Evolutionary conservation across 2,113 vertebrate genomes (phyloP), one percentile per base, ranked within the genome.

Genomic region (Vulpes vulpes): DNA sequence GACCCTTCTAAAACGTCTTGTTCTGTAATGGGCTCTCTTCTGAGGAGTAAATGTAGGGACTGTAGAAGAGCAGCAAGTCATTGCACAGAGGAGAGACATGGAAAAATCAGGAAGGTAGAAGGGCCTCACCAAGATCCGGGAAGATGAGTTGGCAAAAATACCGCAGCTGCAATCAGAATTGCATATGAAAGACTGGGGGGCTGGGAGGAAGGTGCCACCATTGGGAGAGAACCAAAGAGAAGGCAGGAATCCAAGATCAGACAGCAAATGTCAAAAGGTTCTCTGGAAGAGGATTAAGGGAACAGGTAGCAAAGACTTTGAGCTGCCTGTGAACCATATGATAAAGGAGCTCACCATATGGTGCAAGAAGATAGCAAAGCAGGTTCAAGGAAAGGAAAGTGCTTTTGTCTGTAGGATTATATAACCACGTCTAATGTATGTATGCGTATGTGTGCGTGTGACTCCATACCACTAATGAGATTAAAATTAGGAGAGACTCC

Each of bases 221-320:
- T 38, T 32, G 57, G 57, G 74, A 35, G 1, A 65, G 83, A 96
- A 67, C 83, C 84, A 76, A 43, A 81, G 78, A 64, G 89, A 85
- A 49, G 51, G 86, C 82, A 80, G 86, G 90, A 62, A 80, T 86
- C 93, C 92, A 92, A 83, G 79, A 96, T 90, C 94, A 97, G 97
- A 96, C 67, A 84, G 96, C 82, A 55, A 96, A 96, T 86, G 95
- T 97, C 91, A 7, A 95, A 89, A 95, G 96, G 92, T 94, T 91
- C 94, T 73, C 81, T 35, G 91, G 91, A 91, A 97, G 93, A 94
- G 76, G 97, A 96, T 96, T 82, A 96, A 87, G 95, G 74, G 71
- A 60, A 88, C 96, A 95, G 97, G 97, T 93, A 96, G 97, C 90
- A 84, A 38, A 90, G 74, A 62, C 87, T 84, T 25, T 4, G 87